Base-by-base conservation (phyloP, 1,140 invertebrate species). In the Drosophila nannoptera region DNA sequence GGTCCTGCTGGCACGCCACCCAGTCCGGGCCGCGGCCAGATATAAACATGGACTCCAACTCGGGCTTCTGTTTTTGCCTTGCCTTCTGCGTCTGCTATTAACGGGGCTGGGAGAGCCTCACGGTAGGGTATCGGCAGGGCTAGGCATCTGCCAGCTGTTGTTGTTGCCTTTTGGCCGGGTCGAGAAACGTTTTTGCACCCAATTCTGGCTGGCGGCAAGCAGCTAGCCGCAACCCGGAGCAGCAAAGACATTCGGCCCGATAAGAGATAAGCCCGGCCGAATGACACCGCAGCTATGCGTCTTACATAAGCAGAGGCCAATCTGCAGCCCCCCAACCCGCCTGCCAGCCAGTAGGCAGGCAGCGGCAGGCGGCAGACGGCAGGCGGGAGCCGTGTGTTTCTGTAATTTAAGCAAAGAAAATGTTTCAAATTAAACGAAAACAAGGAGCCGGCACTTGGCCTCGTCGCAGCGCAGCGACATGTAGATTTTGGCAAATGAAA, bases 381-480 rank as follows among this genome's bases (percentile, higher is more conserved):
- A 22, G 22, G 22, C 22, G 3, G 22, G 4, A 46, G 45, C 16
- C 16, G 29, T 46, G 60, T 77, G 74, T 52, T 55, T 77, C 77
- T 75, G 75, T 81, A 86, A 86, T 86, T 86, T 84, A 16, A 60
- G 60, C 71, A 81, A 81, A 77, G 74, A 86, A 86, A 86, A 86
- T 86, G 82, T 82, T 86, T 86, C 54, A 86, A 86, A 86, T 86
- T 86, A 86, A 86, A 86, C 68, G 81, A 86, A 86, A 86, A 86
- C 81, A 86, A 65, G 52, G 49, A 22, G 48, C 70, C 63, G 36
- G 36, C 48, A 50, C 35, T 48, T 64, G 49, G 38, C 46, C 45
- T 42, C 35, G n/a, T 22, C 22, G 22, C 22, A 22, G 22, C 22
- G 12, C 16, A 43, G 11, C 52, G 33, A 33, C 49, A 36, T 86